Base-by-base conservation (phyloP, 2,113 vertebrate genomes). In the Megaptera novaeangliae region DNA sequence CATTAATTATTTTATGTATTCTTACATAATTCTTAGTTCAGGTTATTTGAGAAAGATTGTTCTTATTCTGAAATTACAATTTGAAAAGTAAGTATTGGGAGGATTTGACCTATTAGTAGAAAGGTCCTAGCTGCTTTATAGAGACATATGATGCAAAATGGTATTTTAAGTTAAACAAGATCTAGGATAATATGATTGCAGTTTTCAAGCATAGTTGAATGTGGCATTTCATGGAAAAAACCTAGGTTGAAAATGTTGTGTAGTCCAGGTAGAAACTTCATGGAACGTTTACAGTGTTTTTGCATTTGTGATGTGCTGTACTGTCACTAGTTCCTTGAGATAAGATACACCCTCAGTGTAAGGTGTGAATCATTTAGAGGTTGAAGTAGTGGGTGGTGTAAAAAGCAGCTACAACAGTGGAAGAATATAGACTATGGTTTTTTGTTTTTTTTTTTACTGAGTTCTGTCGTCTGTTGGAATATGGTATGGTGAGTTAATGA, bases 71-170 rank as follows among this genome's bases (percentile, higher is more conserved):
- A 68, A 55, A 71, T 44, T n/a, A 88, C 34, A 89, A 21, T 72
- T 34, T 97, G 55, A n/a, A 93, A 93, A 91, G 41, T 84, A 86
- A 94, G 25, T 92, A 72, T 71, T 95, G 20, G 44, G 71, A 88
- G 46, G 71, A 87, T 74, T 92, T 75, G 64, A 88, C 31, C 4
- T 88, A 15, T 71, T 69, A 69, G 39, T 74, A 97, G 49, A 72
- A 81, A 78, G 9, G 1, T 64, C 3, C 17, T 69, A 11, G 7
- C 15, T 77, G 20, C 27, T 78, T 93, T 49, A 68, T 68, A 84
- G n/a, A 84, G 29, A 78, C 25, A 46, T 69, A 21, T 63, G 13
- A 66, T 74, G 31, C 57, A 29, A 86, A 93, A 55, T 64, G 36
- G 5, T 55, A 31, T 77, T 88, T 83, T 95, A 68, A 92, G 39